Percentiles rank a stretch among this genome's conserved stretches.
phyloP scores from a whole-genome alignment of 2,888 invertebrate species.

The Pachymerium ferrugineum region DNA sequence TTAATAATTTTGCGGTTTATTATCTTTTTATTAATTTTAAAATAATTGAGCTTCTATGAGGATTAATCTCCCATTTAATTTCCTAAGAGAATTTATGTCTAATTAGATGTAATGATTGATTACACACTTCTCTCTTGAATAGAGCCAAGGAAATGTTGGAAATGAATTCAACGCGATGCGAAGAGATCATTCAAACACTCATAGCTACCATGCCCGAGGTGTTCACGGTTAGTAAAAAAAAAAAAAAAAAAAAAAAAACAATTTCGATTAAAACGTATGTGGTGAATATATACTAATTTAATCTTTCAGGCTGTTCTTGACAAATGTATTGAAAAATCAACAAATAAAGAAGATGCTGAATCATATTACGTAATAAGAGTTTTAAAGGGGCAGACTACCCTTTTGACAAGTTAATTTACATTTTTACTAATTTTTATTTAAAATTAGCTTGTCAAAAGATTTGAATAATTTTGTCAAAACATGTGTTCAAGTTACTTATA shows the following conservation, averaged over 20 bases:
- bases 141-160: conserved; percentile 32
- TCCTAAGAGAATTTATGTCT: not conserved
- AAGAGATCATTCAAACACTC: conserved; percentile 26
- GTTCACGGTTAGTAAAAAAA: conserved; percentile 24
- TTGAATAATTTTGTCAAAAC: not conserved
- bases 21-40: too few relatives aligned
- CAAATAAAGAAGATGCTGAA: conserved; percentile 37
- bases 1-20: too few relatives aligned
- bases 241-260: not conserved
- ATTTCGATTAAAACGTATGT: not conserved
- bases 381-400: too few relatives aligned
- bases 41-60: too few relatives aligned
- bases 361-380: conserved; percentile 36
- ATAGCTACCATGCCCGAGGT: conserved; percentile 35
- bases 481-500: not conserved
- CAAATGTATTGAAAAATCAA: conserved; percentile 36
- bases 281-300: too few relatives aligned
- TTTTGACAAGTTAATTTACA: too few relatives aligned
- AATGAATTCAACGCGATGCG: conserved; percentile 30
- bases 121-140: not conserved
- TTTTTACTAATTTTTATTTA: too few relatives aligned
- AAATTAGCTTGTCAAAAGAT: not conserved
- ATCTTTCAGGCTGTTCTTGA: conserved; percentile 37
- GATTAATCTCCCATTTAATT: too few relatives aligned
- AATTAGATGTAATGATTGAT: not conserved